phyloP scores from a whole-genome alignment of 2,888 invertebrate species.

The Lepidochrysops patricia region DNA sequence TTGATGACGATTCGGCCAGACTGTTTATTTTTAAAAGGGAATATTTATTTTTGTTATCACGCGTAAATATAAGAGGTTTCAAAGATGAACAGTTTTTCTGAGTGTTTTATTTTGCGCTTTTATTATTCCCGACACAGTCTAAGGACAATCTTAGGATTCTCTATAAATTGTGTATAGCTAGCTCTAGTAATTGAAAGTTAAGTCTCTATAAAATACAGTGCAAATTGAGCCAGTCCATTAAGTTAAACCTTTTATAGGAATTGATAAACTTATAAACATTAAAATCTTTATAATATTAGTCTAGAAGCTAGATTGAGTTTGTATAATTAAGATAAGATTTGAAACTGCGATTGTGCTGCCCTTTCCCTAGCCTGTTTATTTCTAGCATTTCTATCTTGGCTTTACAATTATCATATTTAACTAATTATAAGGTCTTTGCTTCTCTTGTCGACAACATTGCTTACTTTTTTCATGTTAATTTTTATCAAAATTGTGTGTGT shows the following conservation, averaged over 20 bases:
- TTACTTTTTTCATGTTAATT: not conserved
- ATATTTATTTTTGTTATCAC: not conserved
- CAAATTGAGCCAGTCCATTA: not conserved
- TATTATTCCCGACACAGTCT: too few species aligned
- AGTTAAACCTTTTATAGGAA: not conserved
- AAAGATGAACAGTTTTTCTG: not conserved
- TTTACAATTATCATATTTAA: conserved; percentile 11
- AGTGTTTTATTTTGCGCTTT: too few species aligned
- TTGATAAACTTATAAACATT: conserved; percentile 1
- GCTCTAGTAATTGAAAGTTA: too few species aligned
- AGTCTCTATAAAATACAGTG: not conserved
- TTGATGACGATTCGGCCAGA: not conserved
- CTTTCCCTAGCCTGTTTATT: conserved; percentile 7
- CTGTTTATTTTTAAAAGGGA: not conserved
- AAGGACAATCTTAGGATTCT: too few species aligned
- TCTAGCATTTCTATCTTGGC: not conserved
- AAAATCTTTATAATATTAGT: not conserved
- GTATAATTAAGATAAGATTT: conserved; percentile 9
- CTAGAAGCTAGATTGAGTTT: not conserved
- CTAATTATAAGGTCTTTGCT: conserved; percentile 6
- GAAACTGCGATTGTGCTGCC: conserved; percentile 11
- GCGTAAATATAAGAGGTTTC: not conserved
- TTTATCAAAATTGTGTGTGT: not conserved
- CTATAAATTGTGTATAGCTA: too few species aligned
- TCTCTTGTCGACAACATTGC: not conserved